A percentile compares a stretch with the other conserved stretches of the same genome.
phyloP scores from a whole-genome alignment of 2,113 vertebrate genomes.

The Theristicus caerulescens region DNA sequence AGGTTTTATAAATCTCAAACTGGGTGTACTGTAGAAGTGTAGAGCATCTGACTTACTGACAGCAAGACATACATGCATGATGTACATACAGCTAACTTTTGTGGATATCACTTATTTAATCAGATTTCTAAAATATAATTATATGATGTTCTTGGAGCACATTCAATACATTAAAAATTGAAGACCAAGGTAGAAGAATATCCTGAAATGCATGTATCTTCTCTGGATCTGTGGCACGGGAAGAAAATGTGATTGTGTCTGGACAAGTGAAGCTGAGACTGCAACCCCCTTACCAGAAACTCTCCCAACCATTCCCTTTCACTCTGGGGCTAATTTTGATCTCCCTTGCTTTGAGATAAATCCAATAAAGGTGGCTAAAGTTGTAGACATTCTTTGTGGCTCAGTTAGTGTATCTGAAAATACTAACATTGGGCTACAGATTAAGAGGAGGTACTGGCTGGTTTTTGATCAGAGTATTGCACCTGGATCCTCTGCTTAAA shows the following conservation, averaged over 20 bases:
- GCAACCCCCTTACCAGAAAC: neutral
- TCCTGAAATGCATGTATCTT: neutral
- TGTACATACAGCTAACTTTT: neutral
- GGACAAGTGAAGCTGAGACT: neutral
- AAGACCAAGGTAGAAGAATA: neutral
- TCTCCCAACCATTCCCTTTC: neutral
- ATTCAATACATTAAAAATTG: neutral
- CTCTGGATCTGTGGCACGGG: neutral
- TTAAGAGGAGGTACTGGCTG: neutral
- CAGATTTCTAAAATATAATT: neutral
- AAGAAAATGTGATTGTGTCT: neutral
- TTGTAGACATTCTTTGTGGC: neutral
- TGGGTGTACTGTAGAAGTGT: neutral
- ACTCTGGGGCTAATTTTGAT: neutral
- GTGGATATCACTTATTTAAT: neutral
- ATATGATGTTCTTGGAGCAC: neutral
- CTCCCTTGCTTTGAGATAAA: neutral
- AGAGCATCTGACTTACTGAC: neutral
- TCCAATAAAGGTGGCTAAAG: neutral
- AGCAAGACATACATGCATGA: neutral
- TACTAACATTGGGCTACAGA: neutral
- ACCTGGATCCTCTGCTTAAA: neutral
- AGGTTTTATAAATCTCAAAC: neutral
- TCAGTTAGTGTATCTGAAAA: neutral
- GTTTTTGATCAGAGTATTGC: fast-evolving